Evolutionary conservation across 1,140 invertebrate species (phyloP), one percentile per base, ranked within the genome.

Genomic region (Notospermus geniculatus): DNA sequence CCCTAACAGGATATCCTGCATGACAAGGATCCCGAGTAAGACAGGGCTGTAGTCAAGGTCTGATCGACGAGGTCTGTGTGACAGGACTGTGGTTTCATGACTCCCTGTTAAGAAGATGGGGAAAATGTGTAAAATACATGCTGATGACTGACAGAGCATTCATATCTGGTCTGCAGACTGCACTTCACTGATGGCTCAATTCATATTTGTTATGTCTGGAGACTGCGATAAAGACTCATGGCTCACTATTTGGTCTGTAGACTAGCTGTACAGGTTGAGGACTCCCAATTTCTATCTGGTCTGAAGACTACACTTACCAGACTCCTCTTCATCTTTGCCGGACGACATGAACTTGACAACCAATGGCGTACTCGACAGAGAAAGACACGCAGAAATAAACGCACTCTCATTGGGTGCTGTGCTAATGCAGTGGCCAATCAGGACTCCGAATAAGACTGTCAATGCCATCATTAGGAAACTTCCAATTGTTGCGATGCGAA

Each of bases 291-390:
- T 4, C 32, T 36, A 36, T 15, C 15, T 36, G 4, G 32, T 36
- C 15, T 36, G 32, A 4, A 36, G 32, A 36, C 15, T 36, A 36
- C 32, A 36, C 46, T 50, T 50, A 50, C 46, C n/a, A 23, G 4
- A 7, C n/a, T 50, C 46, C 9, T 50, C 46, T 9, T 50, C 46
- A 27, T 50, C 46, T 9, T 50, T 27, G 4, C 25, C 25, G 9
- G 4, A 7, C 5, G 5, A 5, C 4, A 50, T 19, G 45, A 66
- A 64, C 54, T 59, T 58, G 39, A 64, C 30, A 39, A 66, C 62
- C 36, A 66, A 61, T 1, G 65, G 62, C 19, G 65, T 64, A 41
- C 65, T 66, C 22, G 60, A 63, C 11, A 66, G 62, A 19, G 65
- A 64, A 13, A 66, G 41, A 46, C 65, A 66, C 19, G 62, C 56